Percentiles rank a stretch among this genome's conserved stretches.
phyloP scores from a whole-genome alignment of 2,113 vertebrate species.

The Lampris megalopsis region DNA sequence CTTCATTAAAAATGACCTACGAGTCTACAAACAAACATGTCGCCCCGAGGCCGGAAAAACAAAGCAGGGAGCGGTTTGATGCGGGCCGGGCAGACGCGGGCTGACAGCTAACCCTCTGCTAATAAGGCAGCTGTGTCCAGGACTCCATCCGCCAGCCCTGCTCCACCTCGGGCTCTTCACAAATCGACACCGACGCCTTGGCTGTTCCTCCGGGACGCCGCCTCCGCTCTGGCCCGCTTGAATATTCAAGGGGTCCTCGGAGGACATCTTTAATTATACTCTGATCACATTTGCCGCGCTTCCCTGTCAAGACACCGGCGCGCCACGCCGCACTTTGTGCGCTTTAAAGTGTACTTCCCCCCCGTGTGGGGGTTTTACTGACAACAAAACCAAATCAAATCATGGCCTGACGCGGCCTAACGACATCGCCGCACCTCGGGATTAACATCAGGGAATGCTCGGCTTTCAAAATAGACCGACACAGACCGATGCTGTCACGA shows the following conservation, averaged over 20 bases:
- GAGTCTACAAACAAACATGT: slow-evolving; percentile 50
- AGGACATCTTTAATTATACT: slow-evolving; percentile 26
- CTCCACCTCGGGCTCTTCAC: slow-evolving; percentile 10
- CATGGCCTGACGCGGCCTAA: no score
- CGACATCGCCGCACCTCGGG: no score
- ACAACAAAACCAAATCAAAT: neutral
- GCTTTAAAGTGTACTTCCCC: no score
- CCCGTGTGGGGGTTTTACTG: neutral
- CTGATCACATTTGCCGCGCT: neutral
- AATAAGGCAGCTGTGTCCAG: slow-evolving; percentile 63
- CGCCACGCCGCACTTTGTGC: no score
- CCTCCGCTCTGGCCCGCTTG: neutral
- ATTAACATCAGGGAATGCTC: neutral
- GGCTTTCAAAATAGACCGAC: neutral
- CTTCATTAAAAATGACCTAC: slow-evolving; percentile 52
- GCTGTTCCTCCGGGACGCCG: neutral
- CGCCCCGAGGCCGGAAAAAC: slow-evolving; percentile 25
- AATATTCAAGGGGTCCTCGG: slow-evolving; percentile 31
- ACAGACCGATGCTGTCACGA: no score
- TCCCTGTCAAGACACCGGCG: neutral
- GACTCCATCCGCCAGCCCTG: slow-evolving; percentile 39
- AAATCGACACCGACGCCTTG: slow-evolving; percentile 44
- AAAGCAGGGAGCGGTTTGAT: slow-evolving; percentile 43
- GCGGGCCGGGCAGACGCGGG: slow-evolving; percentile 48
- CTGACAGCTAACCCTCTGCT: slow-evolving; percentile 67